phyloP scores from a whole-genome alignment of 2,797 vertebrate genomes.

The Hydrophis major region DNA sequence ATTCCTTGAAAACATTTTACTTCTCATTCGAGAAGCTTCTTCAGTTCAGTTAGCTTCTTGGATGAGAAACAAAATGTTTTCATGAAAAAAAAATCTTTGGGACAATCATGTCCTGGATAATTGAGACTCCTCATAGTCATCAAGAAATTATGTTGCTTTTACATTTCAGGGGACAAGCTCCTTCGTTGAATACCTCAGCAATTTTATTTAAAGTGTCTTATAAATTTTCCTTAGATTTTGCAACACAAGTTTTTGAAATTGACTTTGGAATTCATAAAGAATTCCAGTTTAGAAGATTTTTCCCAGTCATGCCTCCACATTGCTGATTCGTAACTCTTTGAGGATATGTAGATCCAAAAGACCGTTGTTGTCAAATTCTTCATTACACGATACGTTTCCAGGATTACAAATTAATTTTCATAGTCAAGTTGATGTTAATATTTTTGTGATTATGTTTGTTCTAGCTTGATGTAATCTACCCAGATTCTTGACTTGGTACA shows the following conservation, averaged over 20 bases:
- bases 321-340: background rate
- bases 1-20: too few relatives aligned
- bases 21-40: too few relatives aligned
- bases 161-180: background rate
- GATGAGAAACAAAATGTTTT: background rate
- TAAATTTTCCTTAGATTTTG: background rate
- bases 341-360: background rate
- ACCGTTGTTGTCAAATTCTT: background rate
- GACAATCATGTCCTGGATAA: too few relatives aligned
- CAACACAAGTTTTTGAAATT: background rate
- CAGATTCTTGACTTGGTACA: background rate
- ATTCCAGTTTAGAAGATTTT: background rate
- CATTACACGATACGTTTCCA: background rate
- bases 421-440: background rate
- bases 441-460: background rate
- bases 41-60: too few relatives aligned
- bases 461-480: background rate
- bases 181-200: background rate
- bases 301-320: background rate
- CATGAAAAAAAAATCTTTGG: background rate
- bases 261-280: background rate
- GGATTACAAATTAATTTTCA: background rate
- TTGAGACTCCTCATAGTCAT: too few relatives aligned
- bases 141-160: background rate
- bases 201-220: background rate